Evolutionary conservation across 2,113 vertebrate genomes (phyloP).

Genomic region (Eublepharis macularius): DNA sequence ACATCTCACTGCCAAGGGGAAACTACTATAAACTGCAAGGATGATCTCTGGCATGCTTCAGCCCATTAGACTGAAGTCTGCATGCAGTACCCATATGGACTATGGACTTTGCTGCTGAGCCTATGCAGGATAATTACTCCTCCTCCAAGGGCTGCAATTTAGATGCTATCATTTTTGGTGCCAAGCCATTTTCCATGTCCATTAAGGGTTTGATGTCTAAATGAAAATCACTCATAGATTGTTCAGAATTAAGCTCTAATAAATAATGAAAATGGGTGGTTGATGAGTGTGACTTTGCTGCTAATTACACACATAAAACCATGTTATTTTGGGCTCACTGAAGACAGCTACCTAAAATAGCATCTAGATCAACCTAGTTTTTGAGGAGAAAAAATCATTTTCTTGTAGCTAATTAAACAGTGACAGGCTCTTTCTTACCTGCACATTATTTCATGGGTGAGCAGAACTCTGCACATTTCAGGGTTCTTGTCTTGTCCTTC

Average conservation of each 20-base stretch:
- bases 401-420: slow-evolving; percentile 77
- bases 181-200: slow-evolving; percentile 51
- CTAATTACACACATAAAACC: slow-evolving; percentile 78
- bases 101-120: slow-evolving; percentile 35
- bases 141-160: slow-evolving; percentile 51
- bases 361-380: slow-evolving; percentile 79
- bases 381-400: slow-evolving; percentile 76
- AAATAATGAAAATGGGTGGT: slow-evolving; percentile 67
- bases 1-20: background rate
- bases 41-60: slow-evolving; percentile 25
- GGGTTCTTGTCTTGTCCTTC: slow-evolving; percentile 98
- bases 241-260: slow-evolving; percentile 65
- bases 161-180: slow-evolving; percentile 49
- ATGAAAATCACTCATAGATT: slow-evolving; percentile 57
- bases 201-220: slow-evolving; percentile 53
- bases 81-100: slow-evolving; percentile 23
- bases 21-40: background rate
- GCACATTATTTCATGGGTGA: slow-evolving; percentile 99
- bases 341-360: slow-evolving; percentile 76
- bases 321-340: slow-evolving; percentile 77
- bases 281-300: slow-evolving; percentile 68
- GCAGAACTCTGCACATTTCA: slow-evolving; percentile 95
- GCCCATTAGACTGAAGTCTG: background rate
- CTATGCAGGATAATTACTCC: slow-evolving; percentile 44
- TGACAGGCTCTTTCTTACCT: slow-evolving; percentile 82